Conservation (phyloP, 2,113 vertebrate species). For the Psammodynastes pulverulentus region DNA sequence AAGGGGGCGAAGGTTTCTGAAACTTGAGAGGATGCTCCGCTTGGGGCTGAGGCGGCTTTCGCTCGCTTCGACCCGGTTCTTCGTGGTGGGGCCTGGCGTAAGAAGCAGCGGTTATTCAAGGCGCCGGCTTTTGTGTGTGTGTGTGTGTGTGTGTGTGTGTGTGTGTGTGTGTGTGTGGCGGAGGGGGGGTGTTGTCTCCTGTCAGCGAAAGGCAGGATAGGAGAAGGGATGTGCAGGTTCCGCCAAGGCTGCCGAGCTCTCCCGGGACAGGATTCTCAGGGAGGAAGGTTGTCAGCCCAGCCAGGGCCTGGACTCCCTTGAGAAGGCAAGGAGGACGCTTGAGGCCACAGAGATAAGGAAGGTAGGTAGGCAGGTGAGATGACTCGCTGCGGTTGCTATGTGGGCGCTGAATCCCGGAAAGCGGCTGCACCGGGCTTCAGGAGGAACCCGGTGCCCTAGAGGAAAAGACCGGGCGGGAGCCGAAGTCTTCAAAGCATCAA, state of each 20-base stretch:
- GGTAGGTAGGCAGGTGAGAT: constrained; percentile 7
- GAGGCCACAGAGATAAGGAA: background rate
- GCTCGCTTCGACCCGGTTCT: constrained; percentile 26
- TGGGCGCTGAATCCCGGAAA: background rate
- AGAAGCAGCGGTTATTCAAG: constrained; percentile 44
- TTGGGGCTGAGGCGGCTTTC: constrained; percentile 22
- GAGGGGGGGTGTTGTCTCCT: background rate
- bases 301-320: constrained; percentile 28
- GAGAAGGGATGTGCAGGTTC: too few species aligned
- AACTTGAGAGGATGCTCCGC: constrained; percentile 1
- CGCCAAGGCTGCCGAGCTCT: background rate
- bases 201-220: background rate
- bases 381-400: constrained; percentile 1
- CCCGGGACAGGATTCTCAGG: background rate
- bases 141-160: too few species aligned
- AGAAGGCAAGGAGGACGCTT: constrained; percentile 23
- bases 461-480: background rate
- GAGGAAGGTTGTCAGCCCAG: background rate
- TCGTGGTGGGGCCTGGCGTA: constrained; percentile 45
- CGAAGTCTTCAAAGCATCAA: background rate
- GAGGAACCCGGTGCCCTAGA: background rate
- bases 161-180: background rate
- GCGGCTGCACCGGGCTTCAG: background rate
- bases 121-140: constrained; percentile 1
- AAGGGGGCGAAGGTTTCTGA: background rate